These are phyloP conservation scores for Trematomus bernacchii DNA, from an alignment of 2,797 vertebrate genomes.

Conservation along the genomic window DNA sequence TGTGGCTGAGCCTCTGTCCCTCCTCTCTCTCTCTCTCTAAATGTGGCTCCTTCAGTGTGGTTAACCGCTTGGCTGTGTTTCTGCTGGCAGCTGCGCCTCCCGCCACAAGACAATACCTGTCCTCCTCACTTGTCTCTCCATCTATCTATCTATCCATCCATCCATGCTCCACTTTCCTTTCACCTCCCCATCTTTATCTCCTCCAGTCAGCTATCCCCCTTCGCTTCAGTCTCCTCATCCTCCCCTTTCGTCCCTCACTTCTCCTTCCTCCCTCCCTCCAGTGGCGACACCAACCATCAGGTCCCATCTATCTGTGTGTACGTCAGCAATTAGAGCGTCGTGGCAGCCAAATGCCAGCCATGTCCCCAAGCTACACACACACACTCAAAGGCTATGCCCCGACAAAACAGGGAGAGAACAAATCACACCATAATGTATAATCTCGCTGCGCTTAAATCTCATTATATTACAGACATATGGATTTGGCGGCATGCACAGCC, in stretches of 20 bases:
- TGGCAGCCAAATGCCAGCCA: constrained; percentile 99
- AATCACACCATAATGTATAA: constrained; percentile 99
- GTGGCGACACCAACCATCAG: constrained; percentile 92
- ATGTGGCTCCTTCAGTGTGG: constrained; percentile 67
- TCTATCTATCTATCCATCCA: constrained; percentile 38
- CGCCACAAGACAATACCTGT: constrained; percentile 68
- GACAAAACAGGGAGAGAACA: constrained; percentile 97
- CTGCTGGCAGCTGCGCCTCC: constrained; percentile 66
- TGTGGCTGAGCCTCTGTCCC: constrained; percentile 58
- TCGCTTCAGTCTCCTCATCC: constrained; percentile 20
- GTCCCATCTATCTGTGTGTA: constrained; percentile 99
- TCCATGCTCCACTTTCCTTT: constrained; percentile 28
- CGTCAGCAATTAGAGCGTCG: constrained; percentile 99
- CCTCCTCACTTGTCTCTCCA: constrained; percentile 60
- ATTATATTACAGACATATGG: constrained; percentile 99
- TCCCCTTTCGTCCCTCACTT: constrained; percentile 23
- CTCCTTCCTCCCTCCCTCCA: constrained; percentile 58
- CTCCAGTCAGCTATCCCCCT: constrained; percentile 30
- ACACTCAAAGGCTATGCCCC: constrained; percentile 74
- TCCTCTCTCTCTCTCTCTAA: constrained; percentile 63
- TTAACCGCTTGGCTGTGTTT: constrained; percentile 65
- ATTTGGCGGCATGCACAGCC: constrained; percentile 94
- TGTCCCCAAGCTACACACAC: constrained; percentile 92
- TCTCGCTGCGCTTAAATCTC: constrained; percentile 97
- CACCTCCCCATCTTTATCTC: constrained; percentile 22